Conservation (phyloP, 2,113 vertebrate species). For the Pteronura brasiliensis region DNA sequence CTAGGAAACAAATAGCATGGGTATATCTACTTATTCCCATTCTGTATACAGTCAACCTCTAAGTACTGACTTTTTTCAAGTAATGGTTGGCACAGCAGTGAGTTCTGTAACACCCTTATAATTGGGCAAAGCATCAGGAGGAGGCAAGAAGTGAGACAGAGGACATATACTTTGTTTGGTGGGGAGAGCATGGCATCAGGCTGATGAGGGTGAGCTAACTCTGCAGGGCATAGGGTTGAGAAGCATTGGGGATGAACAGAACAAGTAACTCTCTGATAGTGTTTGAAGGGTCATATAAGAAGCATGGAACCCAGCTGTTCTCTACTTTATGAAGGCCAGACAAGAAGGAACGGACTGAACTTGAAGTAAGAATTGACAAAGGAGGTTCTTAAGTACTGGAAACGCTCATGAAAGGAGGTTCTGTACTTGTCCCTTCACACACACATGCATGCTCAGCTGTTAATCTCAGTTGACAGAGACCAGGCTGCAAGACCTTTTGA, state of each 20-base stretch:
- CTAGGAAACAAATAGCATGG: background rate
- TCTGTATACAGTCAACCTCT: background rate
- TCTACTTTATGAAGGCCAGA: slow-evolving; percentile 27
- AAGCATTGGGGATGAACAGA: background rate
- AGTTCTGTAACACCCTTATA: background rate
- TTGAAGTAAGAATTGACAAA: slow-evolving; percentile 68
- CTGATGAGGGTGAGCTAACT: slow-evolving; percentile 4
- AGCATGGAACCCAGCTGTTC: slow-evolving; percentile 51
- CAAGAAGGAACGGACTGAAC: slow-evolving; percentile 23
- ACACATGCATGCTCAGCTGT: slow-evolving; percentile 5
- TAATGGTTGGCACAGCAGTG: background rate
- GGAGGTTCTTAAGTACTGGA: slow-evolving; percentile 36
- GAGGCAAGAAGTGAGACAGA: background rate
- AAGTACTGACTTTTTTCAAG: background rate
- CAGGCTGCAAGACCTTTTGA: slow-evolving; percentile 24
- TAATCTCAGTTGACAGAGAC: background rate
- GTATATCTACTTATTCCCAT: background rate
- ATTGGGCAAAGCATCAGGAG: background rate
- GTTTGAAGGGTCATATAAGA: slow-evolving; percentile 2
- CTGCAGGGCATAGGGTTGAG: background rate
- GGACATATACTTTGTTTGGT: background rate
- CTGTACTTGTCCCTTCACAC: slow-evolving; percentile 11
- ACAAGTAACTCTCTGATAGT: slow-evolving; percentile 34
- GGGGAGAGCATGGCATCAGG: background rate
- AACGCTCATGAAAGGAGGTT: slow-evolving; percentile 56